phyloP scores from a whole-genome alignment of 2,797 vertebrate genomes.

The Gallirallus australis region DNA sequence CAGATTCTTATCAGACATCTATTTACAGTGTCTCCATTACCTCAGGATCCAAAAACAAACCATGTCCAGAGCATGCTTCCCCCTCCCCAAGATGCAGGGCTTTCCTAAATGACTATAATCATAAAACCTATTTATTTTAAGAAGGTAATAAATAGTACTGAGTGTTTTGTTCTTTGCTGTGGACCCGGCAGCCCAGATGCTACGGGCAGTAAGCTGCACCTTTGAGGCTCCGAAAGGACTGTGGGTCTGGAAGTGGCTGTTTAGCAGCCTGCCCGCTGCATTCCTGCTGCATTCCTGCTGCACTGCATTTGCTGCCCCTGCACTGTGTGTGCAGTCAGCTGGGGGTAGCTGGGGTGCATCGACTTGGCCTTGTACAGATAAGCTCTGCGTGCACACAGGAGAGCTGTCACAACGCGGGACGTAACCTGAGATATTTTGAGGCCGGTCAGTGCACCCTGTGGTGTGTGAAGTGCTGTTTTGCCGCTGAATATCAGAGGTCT shows the following conservation, averaged over 20 bases:
- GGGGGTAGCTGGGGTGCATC: not conserved
- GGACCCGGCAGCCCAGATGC: not conserved
- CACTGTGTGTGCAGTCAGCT: fast-evolving
- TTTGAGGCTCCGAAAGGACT: not conserved
- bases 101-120: not conserved
- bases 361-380: not conserved
- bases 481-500: not conserved
- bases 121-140: not conserved
- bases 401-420: not conserved
- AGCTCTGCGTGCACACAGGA: not conserved
- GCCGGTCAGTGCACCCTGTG: not conserved
- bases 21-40: slow-evolving; percentile 59
- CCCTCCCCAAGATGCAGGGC: not conserved
- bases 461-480: not conserved
- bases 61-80: not conserved
- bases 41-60: slow-evolving; percentile 66
- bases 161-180: not conserved
- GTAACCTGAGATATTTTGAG: not conserved
- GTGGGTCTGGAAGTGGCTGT: not conserved
- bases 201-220: not conserved
- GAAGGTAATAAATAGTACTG: not conserved
- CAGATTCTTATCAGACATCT: slow-evolving; percentile 66
- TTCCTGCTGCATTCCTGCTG: not conserved
- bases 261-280: not conserved
- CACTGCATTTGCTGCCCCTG: not conserved